Evolutionary conservation across 2,797 vertebrate species (phyloP).

Genomic region (Bothrops alternatus): DNA sequence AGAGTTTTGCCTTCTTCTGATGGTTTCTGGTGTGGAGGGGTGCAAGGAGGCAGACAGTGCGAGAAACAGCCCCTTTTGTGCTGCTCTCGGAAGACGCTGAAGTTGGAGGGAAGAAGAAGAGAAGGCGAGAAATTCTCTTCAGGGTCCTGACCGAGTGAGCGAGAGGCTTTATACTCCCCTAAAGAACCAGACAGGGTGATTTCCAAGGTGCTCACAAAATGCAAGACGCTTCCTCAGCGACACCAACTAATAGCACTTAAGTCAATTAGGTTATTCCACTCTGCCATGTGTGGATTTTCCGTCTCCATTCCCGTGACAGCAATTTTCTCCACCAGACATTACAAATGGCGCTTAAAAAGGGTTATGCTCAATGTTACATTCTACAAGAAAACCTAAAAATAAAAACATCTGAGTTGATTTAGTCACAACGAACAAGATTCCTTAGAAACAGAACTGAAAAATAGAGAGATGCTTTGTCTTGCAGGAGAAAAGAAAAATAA

Average conservation of each 20-base stretch:
- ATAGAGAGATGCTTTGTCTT: slow-evolving; percentile 12
- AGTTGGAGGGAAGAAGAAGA: background rate
- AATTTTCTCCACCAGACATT: background rate
- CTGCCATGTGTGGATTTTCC: fast-evolving
- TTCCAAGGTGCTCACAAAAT: background rate
- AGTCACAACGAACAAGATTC: background rate
- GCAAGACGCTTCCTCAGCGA: background rate
- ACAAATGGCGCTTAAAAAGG: background rate
- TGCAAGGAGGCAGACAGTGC: background rate
- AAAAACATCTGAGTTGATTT: background rate
- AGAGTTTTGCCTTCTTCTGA: background rate
- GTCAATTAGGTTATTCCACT: background rate
- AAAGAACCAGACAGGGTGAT: background rate
- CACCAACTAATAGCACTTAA: background rate
- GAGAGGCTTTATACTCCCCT: fast-evolving
- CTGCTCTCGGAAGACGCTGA: background rate
- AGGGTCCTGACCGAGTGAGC: background rate
- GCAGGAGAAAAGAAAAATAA: background rate
- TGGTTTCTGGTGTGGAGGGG: background rate
- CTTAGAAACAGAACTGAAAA: slow-evolving; percentile 5
- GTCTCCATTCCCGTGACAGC: fast-evolving
- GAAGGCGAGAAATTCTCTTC: background rate
- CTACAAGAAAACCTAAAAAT: background rate
- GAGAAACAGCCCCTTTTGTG: background rate
- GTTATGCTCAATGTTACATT: slow-evolving; percentile 2